Evolutionary conservation across 2,888 invertebrate species (phyloP), one percentile per base, ranked within the genome.

Genomic region (Cactoblastis cactorum): DNA sequence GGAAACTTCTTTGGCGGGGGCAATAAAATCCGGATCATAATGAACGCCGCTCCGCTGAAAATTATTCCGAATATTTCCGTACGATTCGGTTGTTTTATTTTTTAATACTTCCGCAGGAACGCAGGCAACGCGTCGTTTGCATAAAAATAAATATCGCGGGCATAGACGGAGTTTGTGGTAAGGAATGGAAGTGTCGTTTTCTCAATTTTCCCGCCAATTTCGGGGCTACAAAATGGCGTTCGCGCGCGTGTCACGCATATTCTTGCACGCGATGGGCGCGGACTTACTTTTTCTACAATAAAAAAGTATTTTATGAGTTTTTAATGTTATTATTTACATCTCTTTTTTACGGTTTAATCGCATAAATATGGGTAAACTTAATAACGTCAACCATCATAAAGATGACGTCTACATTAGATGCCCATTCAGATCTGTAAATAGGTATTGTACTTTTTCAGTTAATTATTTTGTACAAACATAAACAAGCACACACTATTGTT

Each of bases 191-290:
- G 84, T 86, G 85, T 83, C 74, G 80, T 83, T 84, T 78, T 82
- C 80, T 81, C 79, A 80, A 84, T 85, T 84, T 83, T 77, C 72
- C 82, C 78, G 78, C 80, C 82, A 84, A 83, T 85, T 83, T 83
- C 68, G 71, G 76, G 73, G 63, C 64, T 65, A 74, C 84, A 84
- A 86, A 83, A 87, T 87, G 85, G 83, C 80, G 70, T 76, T 69
- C 67, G 73, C 73, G 68, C 66, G 60, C 63, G 61, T 61, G 69
- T 62, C 81, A 83, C 83, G 81, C 81, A 77, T 71, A 63, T 57
- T 54, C 38, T 58, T 51, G 58, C 83, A 83, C 81, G 83, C 83
- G 68, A 82, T 54, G 61, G 52, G 59, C 49, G 52, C 55, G 62
- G 60, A 67, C 54, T 61, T 56, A 54, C 57, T 63, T 67, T 64